phyloP scores from a whole-genome alignment of 2,888 invertebrate species.

The Heliconius sara region DNA sequence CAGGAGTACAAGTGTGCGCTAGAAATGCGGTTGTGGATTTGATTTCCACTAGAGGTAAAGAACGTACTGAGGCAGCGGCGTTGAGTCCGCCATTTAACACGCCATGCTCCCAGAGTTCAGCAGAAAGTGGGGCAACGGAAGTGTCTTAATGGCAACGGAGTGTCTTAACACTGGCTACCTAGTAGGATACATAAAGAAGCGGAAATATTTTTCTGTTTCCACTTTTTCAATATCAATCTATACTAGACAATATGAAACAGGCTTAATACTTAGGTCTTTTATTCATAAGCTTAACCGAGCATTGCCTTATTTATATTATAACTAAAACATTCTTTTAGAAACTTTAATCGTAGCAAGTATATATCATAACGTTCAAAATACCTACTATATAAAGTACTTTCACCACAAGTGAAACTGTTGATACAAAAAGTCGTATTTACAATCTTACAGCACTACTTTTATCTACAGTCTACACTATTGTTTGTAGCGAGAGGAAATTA shows the following conservation, averaged over 20 bases:
- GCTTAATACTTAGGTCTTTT: neutral
- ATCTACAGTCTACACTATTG: conserved; percentile 11
- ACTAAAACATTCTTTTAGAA: neutral
- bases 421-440: conserved; percentile 36
- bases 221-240: too few relatives aligned
- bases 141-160: too few relatives aligned
- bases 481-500: conserved; percentile 20
- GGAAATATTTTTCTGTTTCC: too few relatives aligned
- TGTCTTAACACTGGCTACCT: too few relatives aligned
- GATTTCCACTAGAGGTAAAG: too few relatives aligned
- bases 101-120: too few relatives aligned
- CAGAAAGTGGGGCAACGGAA: too few relatives aligned
- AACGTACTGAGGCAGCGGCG: too few relatives aligned
- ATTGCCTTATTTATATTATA: neutral
- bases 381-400: conserved; percentile 36
- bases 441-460: conserved; percentile 21
- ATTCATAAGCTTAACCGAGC: neutral
- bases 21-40: too few relatives aligned
- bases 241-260: neutral
- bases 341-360: neutral
- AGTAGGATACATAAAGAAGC: too few relatives aligned
- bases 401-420: conserved; percentile 42
- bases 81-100: neutral
- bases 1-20: too few relatives aligned
- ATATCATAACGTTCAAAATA: conserved; percentile 34